A percentile compares a stretch with the other conserved stretches of the same genome.
Conservation (phyloP, 1,140 invertebrate species). For the Magallana angulata region DNA sequence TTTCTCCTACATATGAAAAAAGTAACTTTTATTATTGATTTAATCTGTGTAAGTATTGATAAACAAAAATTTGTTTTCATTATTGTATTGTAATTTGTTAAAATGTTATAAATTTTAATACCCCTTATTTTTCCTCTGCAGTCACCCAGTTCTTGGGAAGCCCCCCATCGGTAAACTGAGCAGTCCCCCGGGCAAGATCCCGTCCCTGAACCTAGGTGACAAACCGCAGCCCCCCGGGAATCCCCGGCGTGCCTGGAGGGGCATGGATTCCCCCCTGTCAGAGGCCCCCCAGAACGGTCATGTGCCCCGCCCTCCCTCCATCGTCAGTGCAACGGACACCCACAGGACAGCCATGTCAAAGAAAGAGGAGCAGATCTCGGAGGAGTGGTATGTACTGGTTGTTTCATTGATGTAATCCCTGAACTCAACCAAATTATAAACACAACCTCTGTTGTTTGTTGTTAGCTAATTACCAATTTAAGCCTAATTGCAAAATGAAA, state of each 20-base stretch:
- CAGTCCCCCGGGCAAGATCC: slow-evolving; percentile 49
- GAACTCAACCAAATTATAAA: too few species aligned
- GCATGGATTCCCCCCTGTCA: slow-evolving; percentile 65
- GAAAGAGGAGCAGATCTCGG: slow-evolving; percentile 74
- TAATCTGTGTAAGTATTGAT: too few species aligned
- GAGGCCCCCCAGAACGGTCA: slow-evolving; percentile 53
- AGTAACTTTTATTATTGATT: too few species aligned
- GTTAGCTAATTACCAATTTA: too few species aligned
- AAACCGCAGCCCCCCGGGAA: slow-evolving; percentile 59
- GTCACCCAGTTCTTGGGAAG: slow-evolving; percentile 71
- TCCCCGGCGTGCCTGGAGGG: slow-evolving; percentile 72
- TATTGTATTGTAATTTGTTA: too few species aligned
- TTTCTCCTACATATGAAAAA: too few species aligned
- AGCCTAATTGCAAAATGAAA: too few species aligned
- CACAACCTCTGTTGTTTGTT: too few species aligned
- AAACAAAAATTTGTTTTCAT: too few species aligned
- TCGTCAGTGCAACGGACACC: slow-evolving; percentile 66
- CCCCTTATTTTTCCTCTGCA: slow-evolving; percentile 43
- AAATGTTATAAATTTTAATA: too few species aligned
- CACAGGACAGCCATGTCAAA: slow-evolving; percentile 67
- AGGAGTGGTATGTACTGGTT: slow-evolving; percentile 71
- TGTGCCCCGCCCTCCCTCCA: slow-evolving; percentile 67
- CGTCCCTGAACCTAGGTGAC: slow-evolving; percentile 46
- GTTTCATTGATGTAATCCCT: too few species aligned
- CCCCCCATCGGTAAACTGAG: slow-evolving; percentile 56